Base-by-base conservation (phyloP, 35 echinoderm and acorn worm species). In the Nesometra sesokonis region DNA sequence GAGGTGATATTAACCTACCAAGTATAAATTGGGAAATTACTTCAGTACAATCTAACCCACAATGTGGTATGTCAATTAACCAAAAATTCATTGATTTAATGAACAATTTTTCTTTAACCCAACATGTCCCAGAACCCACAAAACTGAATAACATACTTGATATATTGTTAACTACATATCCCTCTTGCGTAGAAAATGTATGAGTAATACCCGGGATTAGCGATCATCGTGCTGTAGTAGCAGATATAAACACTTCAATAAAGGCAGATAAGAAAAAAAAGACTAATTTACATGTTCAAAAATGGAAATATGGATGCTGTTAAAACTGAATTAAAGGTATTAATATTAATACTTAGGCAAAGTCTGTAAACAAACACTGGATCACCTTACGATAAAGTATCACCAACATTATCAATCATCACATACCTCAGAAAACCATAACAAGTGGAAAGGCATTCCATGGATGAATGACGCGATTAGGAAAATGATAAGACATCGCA, bases 251-350 rank as follows among this genome's bases (percentile, higher is more conserved):
- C 27, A 34, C 52, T 7, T 29, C n/a, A 30, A 34, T 85, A 11
- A 85, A 85, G 35, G 57, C 83, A 52, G 21, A 32, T 30, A 85
- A 85, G 52, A 85, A 78, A 57, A 86, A 78, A 29, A 35, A 78
- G 85, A 77, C n/a, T 78, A 86, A 84, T 78, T 8, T 86, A 86
- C 32, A 46, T 86, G 15, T 86, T 77, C 52, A 77, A 86, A 35
- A 86, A 86, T 35, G 67, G 52, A 77, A 57, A 86, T 35, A 36
- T 86, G 76, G 47, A 29, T 11, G 52, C 32, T 32, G 34, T 80
- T 3, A 80, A 32, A 80, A 35, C 31, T 13, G 78, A 80, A 4
- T 23, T 80, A 43, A 34, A 80, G 11, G 32, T 11, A 32, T 80
- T 11, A 80, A 11, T 32, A 35, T 27, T 9, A 34, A 15, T 35